phyloP scores from a whole-genome alignment of 1,140 invertebrate species.

The Wasmannia auropunctata region DNA sequence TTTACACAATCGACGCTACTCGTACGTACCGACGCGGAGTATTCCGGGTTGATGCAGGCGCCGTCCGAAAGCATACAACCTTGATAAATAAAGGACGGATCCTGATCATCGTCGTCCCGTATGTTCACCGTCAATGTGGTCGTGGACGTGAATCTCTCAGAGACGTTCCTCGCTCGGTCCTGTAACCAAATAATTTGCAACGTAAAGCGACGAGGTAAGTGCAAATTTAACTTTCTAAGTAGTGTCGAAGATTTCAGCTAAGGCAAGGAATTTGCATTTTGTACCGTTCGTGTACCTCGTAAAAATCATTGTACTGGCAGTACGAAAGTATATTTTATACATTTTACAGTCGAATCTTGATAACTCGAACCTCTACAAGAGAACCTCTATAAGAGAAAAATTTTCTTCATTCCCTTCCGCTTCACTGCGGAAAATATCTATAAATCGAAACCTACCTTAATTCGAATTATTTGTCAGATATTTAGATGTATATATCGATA shows the following conservation, averaged over 20 bases:
- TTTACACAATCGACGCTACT: not conserved
- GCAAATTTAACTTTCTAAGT: not conserved
- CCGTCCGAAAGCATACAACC: conserved; percentile 92
- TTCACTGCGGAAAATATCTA: too few relatives aligned
- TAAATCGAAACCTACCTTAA: too few relatives aligned
- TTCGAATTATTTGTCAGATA: too few relatives aligned
- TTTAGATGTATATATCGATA: too few relatives aligned
- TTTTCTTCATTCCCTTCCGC: too few relatives aligned
- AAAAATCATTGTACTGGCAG: not conserved
- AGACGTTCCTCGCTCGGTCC: conserved; percentile 92
- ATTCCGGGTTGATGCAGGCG: conserved; percentile 93
- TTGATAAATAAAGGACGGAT: conserved; percentile 94
- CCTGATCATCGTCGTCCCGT: conserved; percentile 95
- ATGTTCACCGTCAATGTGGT: conserved; percentile 95
- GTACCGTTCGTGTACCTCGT: not conserved
- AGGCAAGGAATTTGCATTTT: not conserved
- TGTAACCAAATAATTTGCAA: conserved; percentile 82
- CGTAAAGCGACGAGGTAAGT: not conserved
- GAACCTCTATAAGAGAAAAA: too few relatives aligned
- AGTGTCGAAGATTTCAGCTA: not conserved
- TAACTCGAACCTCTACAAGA: too few relatives aligned
- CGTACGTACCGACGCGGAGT: conserved; percentile 88
- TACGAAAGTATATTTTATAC: not conserved
- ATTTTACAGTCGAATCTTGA: too few relatives aligned
- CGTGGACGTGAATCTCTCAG: conserved; percentile 91